A percentile compares a stretch with the other conserved stretches of the same genome.
phyloP scores from a whole-genome alignment of 2,888 invertebrate species.

The Protophormia terraenovae region DNA sequence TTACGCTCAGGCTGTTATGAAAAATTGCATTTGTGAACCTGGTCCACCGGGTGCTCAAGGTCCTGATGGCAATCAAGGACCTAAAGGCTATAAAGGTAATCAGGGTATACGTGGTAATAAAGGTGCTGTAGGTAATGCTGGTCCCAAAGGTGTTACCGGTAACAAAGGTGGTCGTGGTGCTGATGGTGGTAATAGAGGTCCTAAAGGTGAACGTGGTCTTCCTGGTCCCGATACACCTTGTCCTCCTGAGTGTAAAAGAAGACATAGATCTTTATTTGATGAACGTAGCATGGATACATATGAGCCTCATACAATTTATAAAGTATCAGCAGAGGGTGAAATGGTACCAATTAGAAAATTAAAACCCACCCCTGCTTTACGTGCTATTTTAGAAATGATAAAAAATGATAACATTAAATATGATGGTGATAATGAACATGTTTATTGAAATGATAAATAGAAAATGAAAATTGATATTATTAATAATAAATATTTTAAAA shows the following conservation, averaged over 20 bases:
- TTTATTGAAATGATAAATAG: too few species aligned
- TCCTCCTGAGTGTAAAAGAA: neutral
- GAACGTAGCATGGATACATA: neutral
- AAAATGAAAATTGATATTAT: too few species aligned
- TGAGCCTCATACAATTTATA: conserved; percentile 11
- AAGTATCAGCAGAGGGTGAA: neutral
- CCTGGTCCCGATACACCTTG: neutral
- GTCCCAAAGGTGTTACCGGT: neutral
- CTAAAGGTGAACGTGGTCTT: neutral
- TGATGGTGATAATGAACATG: too few species aligned
- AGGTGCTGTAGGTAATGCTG: conserved; percentile 3
- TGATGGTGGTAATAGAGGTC: neutral
- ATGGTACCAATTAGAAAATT: neutral
- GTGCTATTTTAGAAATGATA: neutral
- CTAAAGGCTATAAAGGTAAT: too few species aligned
- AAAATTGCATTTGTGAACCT: too few species aligned
- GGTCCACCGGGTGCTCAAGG: too few species aligned
- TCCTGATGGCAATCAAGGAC: too few species aligned
- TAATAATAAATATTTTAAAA: neutral
- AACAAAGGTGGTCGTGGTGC: neutral
- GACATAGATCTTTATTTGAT: too few species aligned
- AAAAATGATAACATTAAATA: neutral
- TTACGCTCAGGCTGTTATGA: too few species aligned
- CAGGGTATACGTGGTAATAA: neutral
- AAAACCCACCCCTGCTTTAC: neutral